phyloP scores from a whole-genome alignment of 2,888 invertebrate genomes.

The Smittia sp. region DNA sequence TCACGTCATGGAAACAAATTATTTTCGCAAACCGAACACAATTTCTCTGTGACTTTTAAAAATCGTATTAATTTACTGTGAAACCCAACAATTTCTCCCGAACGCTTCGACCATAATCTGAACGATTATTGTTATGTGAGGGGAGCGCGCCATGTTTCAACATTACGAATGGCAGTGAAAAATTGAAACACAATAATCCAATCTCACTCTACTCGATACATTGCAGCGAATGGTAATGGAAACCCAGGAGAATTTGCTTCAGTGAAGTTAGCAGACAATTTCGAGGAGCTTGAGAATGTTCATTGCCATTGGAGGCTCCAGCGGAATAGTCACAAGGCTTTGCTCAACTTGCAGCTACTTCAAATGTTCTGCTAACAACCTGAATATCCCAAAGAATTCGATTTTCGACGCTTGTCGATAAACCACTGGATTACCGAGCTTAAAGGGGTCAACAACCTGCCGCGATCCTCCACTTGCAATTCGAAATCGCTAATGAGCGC shows the following conservation, averaged over 20 bases:
- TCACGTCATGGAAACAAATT: neutral
- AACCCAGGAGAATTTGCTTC: neutral
- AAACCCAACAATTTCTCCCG: constrained; percentile 10
- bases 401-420: no score
- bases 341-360: no score
- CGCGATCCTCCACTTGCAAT: no score
- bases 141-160: neutral
- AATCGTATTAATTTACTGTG: constrained; percentile 12
- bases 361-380: no score
- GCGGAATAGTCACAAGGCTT: no score
- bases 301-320: no score
- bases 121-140: neutral
- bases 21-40: neutral
- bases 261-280: no score
- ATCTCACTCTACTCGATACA: neutral
- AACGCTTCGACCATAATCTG: neutral
- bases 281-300: no score
- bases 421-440: no score
- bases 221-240: neutral
- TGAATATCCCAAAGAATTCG: no score
- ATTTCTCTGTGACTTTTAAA: constrained; percentile 12
- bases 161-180: neutral
- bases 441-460: neutral
- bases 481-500: no score
- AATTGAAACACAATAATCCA: neutral